Evolutionary conservation across 1,140 invertebrate genomes (phyloP).

Genomic region (Dendrolimus kikuchii): DNA sequence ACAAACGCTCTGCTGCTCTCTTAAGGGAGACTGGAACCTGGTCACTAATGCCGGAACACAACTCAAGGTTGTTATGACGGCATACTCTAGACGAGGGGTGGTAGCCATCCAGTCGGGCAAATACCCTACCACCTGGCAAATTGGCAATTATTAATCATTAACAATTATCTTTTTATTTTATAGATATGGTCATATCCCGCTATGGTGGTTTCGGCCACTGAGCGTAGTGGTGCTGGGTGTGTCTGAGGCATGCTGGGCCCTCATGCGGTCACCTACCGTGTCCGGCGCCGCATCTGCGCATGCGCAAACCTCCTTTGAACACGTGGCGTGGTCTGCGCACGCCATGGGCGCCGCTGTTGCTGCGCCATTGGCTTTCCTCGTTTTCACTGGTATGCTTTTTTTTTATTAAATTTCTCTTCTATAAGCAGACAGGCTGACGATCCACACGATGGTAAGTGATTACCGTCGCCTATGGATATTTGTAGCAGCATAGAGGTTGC

Average conservation of each 20-base stretch:
- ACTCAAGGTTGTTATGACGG: too few relatives aligned
- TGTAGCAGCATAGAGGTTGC: too few relatives aligned
- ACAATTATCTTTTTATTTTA: constrained; percentile 1
- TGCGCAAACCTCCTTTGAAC: constrained; percentile 40
- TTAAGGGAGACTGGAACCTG: too few relatives aligned
- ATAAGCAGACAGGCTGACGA: background rate
- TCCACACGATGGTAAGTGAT: too few relatives aligned
- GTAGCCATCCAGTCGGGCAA: too few relatives aligned
- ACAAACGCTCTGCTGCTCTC: too few relatives aligned
- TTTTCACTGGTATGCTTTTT: constrained; percentile 71
- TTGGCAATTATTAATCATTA: too few relatives aligned
- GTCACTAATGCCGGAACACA: too few relatives aligned
- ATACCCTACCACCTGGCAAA: too few relatives aligned
- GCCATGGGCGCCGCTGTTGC: constrained; percentile 85
- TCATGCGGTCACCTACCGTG: constrained; percentile 63
- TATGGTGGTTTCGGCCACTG: constrained; percentile 60
- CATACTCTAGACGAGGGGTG: too few relatives aligned
- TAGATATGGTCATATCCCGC: constrained; percentile 47
- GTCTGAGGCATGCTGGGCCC: constrained; percentile 52
- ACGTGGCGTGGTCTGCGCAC: constrained; percentile 86
- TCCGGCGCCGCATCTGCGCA: constrained; percentile 46
- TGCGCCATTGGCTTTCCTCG: constrained; percentile 83
- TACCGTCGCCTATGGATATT: too few relatives aligned
- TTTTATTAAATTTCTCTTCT: background rate
- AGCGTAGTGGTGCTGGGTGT: constrained; percentile 74